A percentile compares a stretch with the other conserved stretches of the same genome.
Evolutionary conservation across 2,113 vertebrate genomes (phyloP).

Genomic region (Etheostoma spectabile): DNA sequence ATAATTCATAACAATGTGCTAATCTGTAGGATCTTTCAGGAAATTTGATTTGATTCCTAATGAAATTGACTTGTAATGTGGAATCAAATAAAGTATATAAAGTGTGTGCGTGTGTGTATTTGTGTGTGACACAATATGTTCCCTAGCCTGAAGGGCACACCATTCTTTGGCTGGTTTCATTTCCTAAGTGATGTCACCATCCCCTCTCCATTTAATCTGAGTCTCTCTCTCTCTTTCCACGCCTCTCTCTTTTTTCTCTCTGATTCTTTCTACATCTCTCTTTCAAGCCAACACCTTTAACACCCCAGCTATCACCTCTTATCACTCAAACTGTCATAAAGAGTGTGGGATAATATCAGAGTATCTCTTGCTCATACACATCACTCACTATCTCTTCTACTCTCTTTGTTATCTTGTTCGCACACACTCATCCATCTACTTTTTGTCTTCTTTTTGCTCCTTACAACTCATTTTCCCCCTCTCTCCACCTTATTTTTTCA

Average conservation of each 20-base stretch:
- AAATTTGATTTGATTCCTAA: too few species aligned
- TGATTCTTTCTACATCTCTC: slow-evolving; percentile 40
- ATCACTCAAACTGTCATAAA: slow-evolving; percentile 67
- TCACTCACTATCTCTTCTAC: slow-evolving; percentile 41
- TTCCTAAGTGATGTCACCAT: slow-evolving; percentile 74
- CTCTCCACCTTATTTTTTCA: not conserved
- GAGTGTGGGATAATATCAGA: slow-evolving; percentile 63
- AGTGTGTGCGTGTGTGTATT: not conserved
- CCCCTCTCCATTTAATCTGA: slow-evolving; percentile 65
- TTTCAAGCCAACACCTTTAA: slow-evolving; percentile 51
- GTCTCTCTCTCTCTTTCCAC: slow-evolving; percentile 3
- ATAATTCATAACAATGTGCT: too few species aligned
- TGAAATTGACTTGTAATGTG: too few species aligned
- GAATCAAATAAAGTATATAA: too few species aligned
- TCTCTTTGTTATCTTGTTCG: slow-evolving; percentile 49
- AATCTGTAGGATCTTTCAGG: too few species aligned
- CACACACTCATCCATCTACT: slow-evolving; percentile 55
- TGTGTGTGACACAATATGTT: slow-evolving; percentile 30
- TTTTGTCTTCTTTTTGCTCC: slow-evolving; percentile 31
- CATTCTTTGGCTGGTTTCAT: slow-evolving; percentile 68
- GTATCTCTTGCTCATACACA: slow-evolving; percentile 60
- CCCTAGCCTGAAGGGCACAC: slow-evolving; percentile 67
- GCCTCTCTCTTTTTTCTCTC: slow-evolving; percentile 9
- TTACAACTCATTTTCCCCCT: not conserved
- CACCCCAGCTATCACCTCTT: slow-evolving; percentile 50